phyloP scores from a whole-genome alignment of 1,140 invertebrate genomes.

The Homarus americanus region DNA sequence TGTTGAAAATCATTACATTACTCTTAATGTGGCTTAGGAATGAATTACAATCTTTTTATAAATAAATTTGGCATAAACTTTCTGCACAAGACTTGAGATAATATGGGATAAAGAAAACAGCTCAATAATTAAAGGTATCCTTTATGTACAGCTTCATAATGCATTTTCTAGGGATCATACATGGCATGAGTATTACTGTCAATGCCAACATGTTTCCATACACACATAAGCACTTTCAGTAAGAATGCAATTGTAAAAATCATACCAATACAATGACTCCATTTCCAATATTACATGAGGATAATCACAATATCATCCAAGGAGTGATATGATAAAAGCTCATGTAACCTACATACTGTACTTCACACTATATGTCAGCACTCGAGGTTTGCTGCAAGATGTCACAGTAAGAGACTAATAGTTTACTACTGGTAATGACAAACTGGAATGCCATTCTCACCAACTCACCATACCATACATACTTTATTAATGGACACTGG shows the following conservation, averaged over 20 bases:
- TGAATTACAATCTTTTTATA: too few species aligned
- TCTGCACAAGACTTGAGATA: neutral
- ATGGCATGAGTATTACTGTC: slow-evolving; percentile 55
- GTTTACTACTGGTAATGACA: slow-evolving; percentile 39
- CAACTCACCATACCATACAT: slow-evolving; percentile 39
- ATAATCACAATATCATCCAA: slow-evolving; percentile 25
- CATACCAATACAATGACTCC: slow-evolving; percentile 50
- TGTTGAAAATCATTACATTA: too few species aligned
- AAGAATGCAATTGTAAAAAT: slow-evolving; percentile 59
- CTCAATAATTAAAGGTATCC: slow-evolving; percentile 42
- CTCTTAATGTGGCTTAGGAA: too few species aligned
- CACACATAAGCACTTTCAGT: slow-evolving; percentile 57
- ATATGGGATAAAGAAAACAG: neutral
- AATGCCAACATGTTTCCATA: slow-evolving; percentile 53
- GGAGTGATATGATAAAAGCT: slow-evolving; percentile 48
- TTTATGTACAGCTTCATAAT: slow-evolving; percentile 59
- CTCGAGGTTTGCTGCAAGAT: neutral
- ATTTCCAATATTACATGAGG: slow-evolving; percentile 47
- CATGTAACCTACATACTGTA: slow-evolving; percentile 5
- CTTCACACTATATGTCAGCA: neutral
- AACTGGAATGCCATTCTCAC: slow-evolving; percentile 55
- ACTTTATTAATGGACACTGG: slow-evolving; percentile 52
- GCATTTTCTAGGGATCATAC: slow-evolving; percentile 53
- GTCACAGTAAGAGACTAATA: slow-evolving; percentile 24
- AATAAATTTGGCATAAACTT: too few species aligned